Evolutionary conservation across 2,888 invertebrate species (phyloP), one percentile per base, ranked within the genome.

Genomic region (Leptinotarsa juncta): DNA sequence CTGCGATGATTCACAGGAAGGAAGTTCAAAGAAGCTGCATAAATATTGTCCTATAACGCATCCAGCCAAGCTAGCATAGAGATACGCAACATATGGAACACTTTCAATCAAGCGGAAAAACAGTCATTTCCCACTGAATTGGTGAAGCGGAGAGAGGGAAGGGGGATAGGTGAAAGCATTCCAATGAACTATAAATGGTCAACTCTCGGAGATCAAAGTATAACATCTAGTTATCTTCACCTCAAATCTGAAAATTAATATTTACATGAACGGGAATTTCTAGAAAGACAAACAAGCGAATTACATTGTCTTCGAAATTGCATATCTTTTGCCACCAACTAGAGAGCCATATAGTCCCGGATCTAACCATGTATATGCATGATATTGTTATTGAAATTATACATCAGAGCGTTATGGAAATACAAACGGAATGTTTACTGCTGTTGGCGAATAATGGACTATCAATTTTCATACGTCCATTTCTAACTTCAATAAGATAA

Each of bases 241-340:
- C n/a, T 10, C 42, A 42, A 32, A 42, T 42, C n/a, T 32, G 15
- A 7, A n/a, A 32, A 68, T 68, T 23, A 26, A 32, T 53, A 68
- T 68, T 62, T 62, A 62, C 42, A 62, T n/a, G n/a, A 62, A 62
- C 20, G 66, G 57, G 66, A 72, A 72, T 60, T 68, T 65, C 68
- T 10, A 20, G 67, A 23, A 66, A 57, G 57, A 69, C 67, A 48
- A 65, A 74, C 70, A 57, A 65, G 65, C 70, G 65, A 71, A 77
- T 65, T 70, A 71, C 72, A 78, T 78, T 74, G 78, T 80, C 76
- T 73, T 53, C 62, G 68, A 70, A 77, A 78, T 72, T 76, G 80
- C 73, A 78, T 77, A 75, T 78, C 78, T 78, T 69, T 72, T 42
- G 74, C 77, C 75, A 73, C 72, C 76, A 65, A 78, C 71, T 75